phyloP scores from a whole-genome alignment of 2,888 invertebrate species.

The Stenolophus ochropezus region DNA sequence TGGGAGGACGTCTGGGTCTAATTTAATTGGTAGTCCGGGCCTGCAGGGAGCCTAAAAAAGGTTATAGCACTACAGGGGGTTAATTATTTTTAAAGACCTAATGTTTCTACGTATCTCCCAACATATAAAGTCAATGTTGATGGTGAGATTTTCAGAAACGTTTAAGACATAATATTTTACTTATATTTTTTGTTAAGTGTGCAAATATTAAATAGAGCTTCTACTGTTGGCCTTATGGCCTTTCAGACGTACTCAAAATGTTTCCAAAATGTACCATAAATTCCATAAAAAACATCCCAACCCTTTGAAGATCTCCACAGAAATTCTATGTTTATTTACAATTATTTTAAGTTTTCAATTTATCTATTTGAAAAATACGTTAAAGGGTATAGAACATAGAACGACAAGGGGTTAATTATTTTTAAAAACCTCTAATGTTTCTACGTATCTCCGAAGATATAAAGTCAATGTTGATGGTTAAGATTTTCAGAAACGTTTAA shows the following conservation, averaged over 20 bases:
- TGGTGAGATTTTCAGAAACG: conserved; percentile 28
- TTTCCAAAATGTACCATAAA: too few relatives aligned
- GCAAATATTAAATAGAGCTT: conserved; percentile 54
- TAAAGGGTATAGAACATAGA: too few relatives aligned
- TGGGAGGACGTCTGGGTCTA: conserved; percentile 38
- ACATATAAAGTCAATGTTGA: conserved; percentile 15
- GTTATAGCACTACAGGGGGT: conserved; percentile 61
- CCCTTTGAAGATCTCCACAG: too few relatives aligned
- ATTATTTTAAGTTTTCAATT: too few relatives aligned
- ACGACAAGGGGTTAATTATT: too few relatives aligned
- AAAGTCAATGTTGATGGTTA: conserved; percentile 30
- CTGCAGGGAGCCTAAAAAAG: conserved; percentile 55
- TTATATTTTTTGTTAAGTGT: conserved; percentile 45
- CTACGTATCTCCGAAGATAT: conserved; percentile 2
- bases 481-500: conserved; percentile 14
- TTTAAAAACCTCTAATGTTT: too few relatives aligned
- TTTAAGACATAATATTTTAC: conserved; percentile 40
- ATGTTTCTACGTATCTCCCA: too few relatives aligned
- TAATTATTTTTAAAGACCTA: conserved; percentile 61
- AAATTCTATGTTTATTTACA: too few relatives aligned
- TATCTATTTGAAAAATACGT: too few relatives aligned
- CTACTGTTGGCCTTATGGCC: conserved; percentile 27
- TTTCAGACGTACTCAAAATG: conserved; percentile 13
- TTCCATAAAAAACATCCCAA: too few relatives aligned
- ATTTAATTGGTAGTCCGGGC: conserved; percentile 57